Percentiles rank a stretch among this genome's conserved stretches.
phyloP scores from a whole-genome alignment of 2,797 vertebrate species.

The Sphaeramia orbicularis region DNA sequence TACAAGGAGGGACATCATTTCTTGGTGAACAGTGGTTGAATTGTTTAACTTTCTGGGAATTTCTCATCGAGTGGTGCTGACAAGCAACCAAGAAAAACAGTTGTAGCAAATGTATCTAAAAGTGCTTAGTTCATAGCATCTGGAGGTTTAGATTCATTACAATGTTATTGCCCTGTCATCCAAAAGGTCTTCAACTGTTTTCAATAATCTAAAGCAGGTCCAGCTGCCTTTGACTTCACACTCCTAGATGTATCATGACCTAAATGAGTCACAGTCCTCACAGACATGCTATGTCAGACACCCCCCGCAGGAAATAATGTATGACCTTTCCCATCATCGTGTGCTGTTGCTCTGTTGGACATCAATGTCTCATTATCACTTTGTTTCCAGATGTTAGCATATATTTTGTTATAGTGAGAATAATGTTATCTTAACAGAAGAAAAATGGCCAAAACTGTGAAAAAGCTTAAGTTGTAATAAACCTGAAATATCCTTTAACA shows the following conservation, averaged over 20 bases:
- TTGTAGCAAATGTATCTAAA: not conserved
- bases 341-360: not conserved
- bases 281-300: too few relatives aligned
- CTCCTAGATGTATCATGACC: too few relatives aligned
- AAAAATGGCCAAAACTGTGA: slow-evolving; percentile 1
- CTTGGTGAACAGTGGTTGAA: not conserved
- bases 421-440: slow-evolving; percentile 2
- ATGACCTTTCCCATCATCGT: slow-evolving; percentile 4
- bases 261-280: too few relatives aligned
- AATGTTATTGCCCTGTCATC: too few relatives aligned
- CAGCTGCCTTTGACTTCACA: too few relatives aligned
- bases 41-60: not conserved
- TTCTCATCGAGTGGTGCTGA: slow-evolving; percentile 2
- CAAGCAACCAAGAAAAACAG: slow-evolving; percentile 2
- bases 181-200: too few relatives aligned
- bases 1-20: not conserved
- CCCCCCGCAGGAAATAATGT: too few relatives aligned
- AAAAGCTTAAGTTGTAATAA: slow-evolving; percentile 16
- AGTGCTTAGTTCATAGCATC: too few relatives aligned
- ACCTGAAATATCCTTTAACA: slow-evolving; percentile 16
- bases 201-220: too few relatives aligned
- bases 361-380: not conserved
- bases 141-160: too few relatives aligned
- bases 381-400: slow-evolving; percentile 9
- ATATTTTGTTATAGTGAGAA: slow-evolving; percentile 3